Evolutionary conservation across 2,797 vertebrate genomes (phyloP), one percentile per base, ranked within the genome.

Genomic region (Pogonophryne albipinna): DNA sequence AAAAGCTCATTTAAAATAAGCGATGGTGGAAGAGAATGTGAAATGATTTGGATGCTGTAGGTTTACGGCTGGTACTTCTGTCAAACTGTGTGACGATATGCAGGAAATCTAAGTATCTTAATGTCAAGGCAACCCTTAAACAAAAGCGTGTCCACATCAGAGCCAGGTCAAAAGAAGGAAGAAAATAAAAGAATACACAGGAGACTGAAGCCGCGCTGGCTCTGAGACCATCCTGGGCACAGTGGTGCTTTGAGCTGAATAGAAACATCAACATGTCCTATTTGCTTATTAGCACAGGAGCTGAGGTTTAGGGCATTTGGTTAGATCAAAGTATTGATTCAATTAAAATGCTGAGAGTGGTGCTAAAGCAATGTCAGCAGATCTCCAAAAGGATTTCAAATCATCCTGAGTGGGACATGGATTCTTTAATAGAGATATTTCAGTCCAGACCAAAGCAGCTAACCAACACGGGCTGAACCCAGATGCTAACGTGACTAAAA

Each of bases 121-220:
- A 50, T 12, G n/a, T 51, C 69, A 47, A 57, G 23, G 44, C 42
- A 53, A 67, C 38, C 41, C 38, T 72, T 41, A 12, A 17, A 52
- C 27, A 52, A 63, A 31, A 9, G 17, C 10, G 12, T 41, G 44
- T 66, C 34, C 2, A 34, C 34, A 53, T 41, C 31, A 16, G 27
- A 0, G 14, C 46, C n/a, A 59, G 11, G 20, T 6, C 6, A 8
- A 15, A 50, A 7, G 17, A 2, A 7, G 9, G 8, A 50, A n/a
- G 63, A 49, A 59, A 50, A n/a, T 57, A 49, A 59, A 44, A 20
- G 42, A 9, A 20, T 10, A 34, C 59, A 47, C 51, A 76, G 13
- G 38, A 56, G 15, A 63, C 14, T 16, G 42, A 19, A 41, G 34
- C 66, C 2, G 31, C 3, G 31, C 14, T 46, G 47, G 49, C 56